phyloP scores from a whole-genome alignment of 2,797 vertebrate species.

The Todus mexicanus region DNA sequence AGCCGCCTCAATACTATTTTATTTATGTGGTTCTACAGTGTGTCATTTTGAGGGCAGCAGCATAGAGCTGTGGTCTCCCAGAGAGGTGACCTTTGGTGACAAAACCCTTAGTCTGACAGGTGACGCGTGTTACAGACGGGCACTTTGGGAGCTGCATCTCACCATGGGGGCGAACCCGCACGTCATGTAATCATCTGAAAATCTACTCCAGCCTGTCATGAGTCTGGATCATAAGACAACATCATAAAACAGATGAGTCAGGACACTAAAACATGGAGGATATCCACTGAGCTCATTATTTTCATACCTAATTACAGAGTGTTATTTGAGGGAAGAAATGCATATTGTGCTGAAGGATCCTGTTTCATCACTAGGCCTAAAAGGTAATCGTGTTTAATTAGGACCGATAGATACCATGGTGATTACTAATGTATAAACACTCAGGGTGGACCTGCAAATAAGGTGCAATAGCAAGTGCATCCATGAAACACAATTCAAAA shows the following conservation, averaged over 20 bases:
- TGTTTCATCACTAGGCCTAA: constrained; percentile 9
- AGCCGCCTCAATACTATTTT: not conserved
- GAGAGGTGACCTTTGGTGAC: not conserved
- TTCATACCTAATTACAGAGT: constrained; percentile 30
- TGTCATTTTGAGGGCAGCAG: not conserved
- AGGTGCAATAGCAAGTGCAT: not conserved
- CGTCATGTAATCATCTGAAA: not conserved
- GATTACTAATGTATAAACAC: constrained; percentile 22
- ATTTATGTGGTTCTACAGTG: not conserved
- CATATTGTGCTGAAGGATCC: not conserved
- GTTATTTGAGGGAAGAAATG: constrained; percentile 32
- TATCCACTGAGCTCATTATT: constrained; percentile 23
- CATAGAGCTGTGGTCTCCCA: not conserved
- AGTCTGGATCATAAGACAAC: not conserved
- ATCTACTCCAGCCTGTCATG: not conserved
- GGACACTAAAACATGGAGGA: constrained; percentile 6
- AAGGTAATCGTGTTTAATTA: constrained; percentile 33
- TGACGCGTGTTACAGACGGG: not conserved
- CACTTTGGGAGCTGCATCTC: not conserved
- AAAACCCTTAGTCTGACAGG: not conserved
- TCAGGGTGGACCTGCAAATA: not conserved
- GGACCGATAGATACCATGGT: not conserved
- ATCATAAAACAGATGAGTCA: constrained; percentile 47
- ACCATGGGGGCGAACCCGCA: not conserved
- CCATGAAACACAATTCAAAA: not conserved